These are phyloP conservation scores for Megamerina dolium DNA, from an alignment of 2,888 invertebrate genomes.

Conservation along the genomic window DNA sequence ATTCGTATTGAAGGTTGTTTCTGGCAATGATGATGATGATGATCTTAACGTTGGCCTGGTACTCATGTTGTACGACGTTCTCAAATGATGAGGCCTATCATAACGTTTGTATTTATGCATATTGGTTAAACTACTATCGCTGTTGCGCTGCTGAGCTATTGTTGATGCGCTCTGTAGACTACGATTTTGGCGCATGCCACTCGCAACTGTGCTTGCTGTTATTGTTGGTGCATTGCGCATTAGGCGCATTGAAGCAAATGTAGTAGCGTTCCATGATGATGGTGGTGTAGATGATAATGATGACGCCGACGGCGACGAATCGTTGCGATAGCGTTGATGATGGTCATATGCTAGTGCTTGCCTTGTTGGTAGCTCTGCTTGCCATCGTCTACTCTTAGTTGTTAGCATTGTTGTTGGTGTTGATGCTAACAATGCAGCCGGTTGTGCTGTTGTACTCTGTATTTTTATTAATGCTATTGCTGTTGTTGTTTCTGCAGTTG, in stretches of 20 bases:
- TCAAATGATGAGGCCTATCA: conserved; percentile 12
- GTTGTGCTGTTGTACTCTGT: conserved; percentile 19
- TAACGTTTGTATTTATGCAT: no score
- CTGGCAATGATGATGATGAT: conserved; percentile 6
- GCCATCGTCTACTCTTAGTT: conserved; percentile 12
- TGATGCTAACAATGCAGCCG: conserved; percentile 40
- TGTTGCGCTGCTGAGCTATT: conserved; percentile 5
- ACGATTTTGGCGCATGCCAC: conserved; percentile 26
- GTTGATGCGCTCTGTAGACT: conserved; percentile 20
- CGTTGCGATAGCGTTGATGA: conserved; percentile 16
- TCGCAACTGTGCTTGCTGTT: conserved; percentile 13
- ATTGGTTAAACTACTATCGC: no score
- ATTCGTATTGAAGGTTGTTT: conserved; percentile 10
- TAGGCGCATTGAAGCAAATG: conserved; percentile 19
- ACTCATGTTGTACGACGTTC: no score
- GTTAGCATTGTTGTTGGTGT: conserved; percentile 22
- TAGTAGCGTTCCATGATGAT: conserved; percentile 7
- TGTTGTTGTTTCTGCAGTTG: conserved; percentile 40
- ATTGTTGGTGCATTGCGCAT: conserved; percentile 18
- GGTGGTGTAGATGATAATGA: conserved; percentile 5
- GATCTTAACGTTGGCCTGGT: conserved; percentile 1
- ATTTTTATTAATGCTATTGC: conserved; percentile 47
- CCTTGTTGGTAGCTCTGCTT: conserved; percentile 19
- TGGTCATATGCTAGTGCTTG: conserved; percentile 15
- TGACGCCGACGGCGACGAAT: conserved; percentile 16